phyloP scores from a whole-genome alignment of 2,888 invertebrate genomes.

The Luperina nickerlii region DNA sequence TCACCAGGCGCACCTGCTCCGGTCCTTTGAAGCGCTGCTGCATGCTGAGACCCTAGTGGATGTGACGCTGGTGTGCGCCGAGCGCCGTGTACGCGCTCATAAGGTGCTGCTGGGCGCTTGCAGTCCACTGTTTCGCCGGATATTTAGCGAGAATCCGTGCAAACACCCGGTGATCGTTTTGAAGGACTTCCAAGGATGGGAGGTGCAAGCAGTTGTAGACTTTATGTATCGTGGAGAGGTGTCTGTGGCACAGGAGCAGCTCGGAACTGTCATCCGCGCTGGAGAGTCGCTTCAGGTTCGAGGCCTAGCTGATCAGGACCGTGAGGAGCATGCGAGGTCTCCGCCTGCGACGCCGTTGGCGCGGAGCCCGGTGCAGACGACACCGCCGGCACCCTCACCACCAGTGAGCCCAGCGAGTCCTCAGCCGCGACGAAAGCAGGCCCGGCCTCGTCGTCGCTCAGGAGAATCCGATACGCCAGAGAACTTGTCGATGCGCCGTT shows the following conservation, averaged over 20 bases:
- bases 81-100: conserved; percentile 96
- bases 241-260: conserved; percentile 95
- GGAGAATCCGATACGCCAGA: conserved; percentile 92
- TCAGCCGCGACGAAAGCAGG: conserved; percentile 96
- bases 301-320: conserved; percentile 93
- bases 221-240: conserved; percentile 99
- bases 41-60: conserved; percentile 97
- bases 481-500: conserved; percentile 91
- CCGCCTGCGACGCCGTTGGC: conserved; percentile 84
- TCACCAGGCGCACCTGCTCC: conserved; percentile 96
- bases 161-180: conserved; percentile 98
- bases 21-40: conserved; percentile 96
- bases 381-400: conserved; percentile 86
- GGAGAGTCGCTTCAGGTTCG: conserved; percentile 96
- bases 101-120: conserved; percentile 97
- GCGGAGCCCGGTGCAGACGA: conserved; percentile 85
- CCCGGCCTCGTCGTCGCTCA: conserved; percentile 95
- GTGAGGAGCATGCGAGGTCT: conserved; percentile 83
- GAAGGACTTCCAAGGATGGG: conserved; percentile 97
- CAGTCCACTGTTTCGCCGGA: conserved; percentile 96
- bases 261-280: conserved; percentile 95
- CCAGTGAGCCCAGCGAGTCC: conserved; percentile 93
- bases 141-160: conserved; percentile 97
- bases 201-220: conserved; percentile 96
- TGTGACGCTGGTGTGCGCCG: conserved; percentile 97